phyloP scores from a whole-genome alignment of 1,140 invertebrate species.

The Hirudo medicinalis region DNA sequence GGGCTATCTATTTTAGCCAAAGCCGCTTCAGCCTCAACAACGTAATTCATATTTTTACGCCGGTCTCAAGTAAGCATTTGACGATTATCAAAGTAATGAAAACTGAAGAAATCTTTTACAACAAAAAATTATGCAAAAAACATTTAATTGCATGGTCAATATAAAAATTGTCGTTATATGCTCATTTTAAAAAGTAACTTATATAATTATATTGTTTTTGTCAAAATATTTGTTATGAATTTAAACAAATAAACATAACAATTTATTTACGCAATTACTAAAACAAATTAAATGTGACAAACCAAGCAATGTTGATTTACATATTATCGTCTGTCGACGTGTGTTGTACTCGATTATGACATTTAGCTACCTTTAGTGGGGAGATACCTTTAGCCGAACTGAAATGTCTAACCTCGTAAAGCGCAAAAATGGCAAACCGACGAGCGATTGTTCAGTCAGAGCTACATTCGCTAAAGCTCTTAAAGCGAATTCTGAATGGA shows the following conservation, averaged over 20 bases:
- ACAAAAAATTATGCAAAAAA: not conserved
- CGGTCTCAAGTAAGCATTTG: not conserved
- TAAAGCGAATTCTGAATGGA: not conserved
- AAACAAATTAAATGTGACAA: not conserved
- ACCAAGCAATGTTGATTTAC: not conserved
- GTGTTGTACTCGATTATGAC: too few species aligned
- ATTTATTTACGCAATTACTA: not conserved
- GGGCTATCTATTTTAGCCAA: not conserved
- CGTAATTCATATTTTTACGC: slow-evolving; percentile 1
- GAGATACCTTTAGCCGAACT: not conserved
- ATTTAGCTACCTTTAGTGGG: not conserved
- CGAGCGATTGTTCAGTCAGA: not conserved
- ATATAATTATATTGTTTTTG: not conserved
- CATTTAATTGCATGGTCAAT: not conserved
- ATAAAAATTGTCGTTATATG: too few species aligned
- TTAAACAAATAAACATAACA: not conserved
- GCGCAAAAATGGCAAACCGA: not conserved
- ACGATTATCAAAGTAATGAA: slow-evolving; percentile 5
- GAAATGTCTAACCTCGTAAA: too few species aligned
- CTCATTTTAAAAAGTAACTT: not conserved
- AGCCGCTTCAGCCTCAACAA: not conserved
- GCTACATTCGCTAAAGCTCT: not conserved
- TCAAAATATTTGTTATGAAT: not conserved
- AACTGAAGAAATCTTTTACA: not conserved
- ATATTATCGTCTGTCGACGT: not conserved